These are phyloP conservation scores for Ectobius pallidus DNA, from an alignment of 2,888 invertebrate genomes.

Conservation along the genomic window DNA sequence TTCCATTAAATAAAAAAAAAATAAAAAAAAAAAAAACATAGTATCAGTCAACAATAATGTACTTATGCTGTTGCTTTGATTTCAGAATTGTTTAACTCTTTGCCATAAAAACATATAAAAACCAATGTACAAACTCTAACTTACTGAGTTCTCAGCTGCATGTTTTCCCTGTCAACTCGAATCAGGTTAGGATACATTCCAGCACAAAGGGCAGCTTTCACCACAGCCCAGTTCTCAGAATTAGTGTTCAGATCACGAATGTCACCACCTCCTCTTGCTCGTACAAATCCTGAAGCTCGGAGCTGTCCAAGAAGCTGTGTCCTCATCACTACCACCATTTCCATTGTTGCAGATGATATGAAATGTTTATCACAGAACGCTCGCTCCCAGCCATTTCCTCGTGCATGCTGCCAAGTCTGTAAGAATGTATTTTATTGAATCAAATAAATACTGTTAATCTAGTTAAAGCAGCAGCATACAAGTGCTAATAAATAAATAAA, in stretches of 20 bases:
- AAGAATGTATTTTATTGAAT: no score
- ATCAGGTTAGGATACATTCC: constrained; percentile 92
- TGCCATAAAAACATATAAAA: no score
- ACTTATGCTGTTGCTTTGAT: no score
- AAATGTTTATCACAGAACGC: constrained; percentile 77
- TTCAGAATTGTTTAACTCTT: no score
- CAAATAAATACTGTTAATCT: no score
- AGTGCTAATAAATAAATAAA: no score
- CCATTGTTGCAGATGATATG: constrained; percentile 83
- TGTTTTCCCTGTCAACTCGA: constrained; percentile 68
- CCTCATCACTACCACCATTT: constrained; percentile 85
- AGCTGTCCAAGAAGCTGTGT: constrained; percentile 83
- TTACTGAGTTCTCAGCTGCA: constrained; percentile 68
- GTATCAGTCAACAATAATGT: no score
- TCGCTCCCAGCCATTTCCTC: constrained; percentile 67
- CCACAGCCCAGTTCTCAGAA: constrained; percentile 86
- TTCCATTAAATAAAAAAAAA: no score
- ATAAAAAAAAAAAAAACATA: no score
- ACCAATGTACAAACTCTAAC: constrained; percentile 46
- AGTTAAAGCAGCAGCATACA: no score
- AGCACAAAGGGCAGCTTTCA: constrained; percentile 86
- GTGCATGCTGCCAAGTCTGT: constrained; percentile 58
- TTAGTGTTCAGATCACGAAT: constrained; percentile 82
- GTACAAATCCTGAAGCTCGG: constrained; percentile 71
- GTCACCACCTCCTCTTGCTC: constrained; percentile 59